Conservation (phyloP, 2,888 invertebrate species). For the Drosophila atripex region DNA sequence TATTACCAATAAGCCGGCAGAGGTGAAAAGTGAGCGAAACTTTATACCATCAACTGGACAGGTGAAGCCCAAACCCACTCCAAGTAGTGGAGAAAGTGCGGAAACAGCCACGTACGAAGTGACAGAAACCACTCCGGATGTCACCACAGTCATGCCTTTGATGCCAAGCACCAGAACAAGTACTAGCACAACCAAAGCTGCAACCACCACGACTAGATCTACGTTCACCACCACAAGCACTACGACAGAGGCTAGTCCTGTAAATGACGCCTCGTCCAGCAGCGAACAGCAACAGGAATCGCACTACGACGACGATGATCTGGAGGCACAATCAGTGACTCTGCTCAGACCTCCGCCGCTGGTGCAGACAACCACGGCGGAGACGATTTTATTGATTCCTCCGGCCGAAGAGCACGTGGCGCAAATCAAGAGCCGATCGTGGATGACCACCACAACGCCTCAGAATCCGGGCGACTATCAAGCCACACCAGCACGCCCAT, state of each 20-base stretch:
- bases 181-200: slow-evolving; percentile 17
- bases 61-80: slow-evolving; percentile 46
- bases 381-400: slow-evolving; percentile 83
- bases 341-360: slow-evolving; percentile 66
- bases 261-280: slow-evolving; percentile 27
- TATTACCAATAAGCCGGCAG: slow-evolving; percentile 65
- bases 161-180: slow-evolving; percentile 44
- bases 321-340: slow-evolving; percentile 78
- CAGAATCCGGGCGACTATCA: slow-evolving; percentile 42
- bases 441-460: slow-evolving; percentile 65
- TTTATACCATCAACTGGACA: slow-evolving; percentile 63
- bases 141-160: slow-evolving; percentile 58
- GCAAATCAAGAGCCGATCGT: slow-evolving; percentile 76
- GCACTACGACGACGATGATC: slow-evolving; percentile 74
- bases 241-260: slow-evolving; percentile 34
- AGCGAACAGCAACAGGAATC: slow-evolving; percentile 57
- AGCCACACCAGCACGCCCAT: slow-evolving; percentile 43
- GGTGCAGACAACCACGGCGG: slow-evolving; percentile 79
- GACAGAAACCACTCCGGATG: slow-evolving; percentile 72
- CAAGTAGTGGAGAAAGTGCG: slow-evolving; percentile 53
- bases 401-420: slow-evolving; percentile 82
- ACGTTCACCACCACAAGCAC: slow-evolving; percentile 41
- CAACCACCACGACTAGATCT: slow-evolving; percentile 26
- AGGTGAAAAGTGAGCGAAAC: slow-evolving; percentile 48
- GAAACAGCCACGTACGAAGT: slow-evolving; percentile 79